Evolutionary conservation across 2,888 invertebrate genomes (phyloP).

Genomic region (Limenitis camilla): DNA sequence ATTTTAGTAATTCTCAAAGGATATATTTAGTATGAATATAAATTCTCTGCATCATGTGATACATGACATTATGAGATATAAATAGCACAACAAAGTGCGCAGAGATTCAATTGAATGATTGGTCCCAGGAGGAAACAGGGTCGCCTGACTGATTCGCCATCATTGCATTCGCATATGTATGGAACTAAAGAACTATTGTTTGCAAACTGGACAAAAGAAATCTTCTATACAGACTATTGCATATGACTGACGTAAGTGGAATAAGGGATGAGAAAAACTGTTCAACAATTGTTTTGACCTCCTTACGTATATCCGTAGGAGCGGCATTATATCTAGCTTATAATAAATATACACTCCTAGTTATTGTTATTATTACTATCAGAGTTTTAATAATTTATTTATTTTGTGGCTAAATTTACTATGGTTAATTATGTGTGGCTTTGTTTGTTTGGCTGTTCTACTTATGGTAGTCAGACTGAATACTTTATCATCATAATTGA

Average conservation of each 20-base stretch:
- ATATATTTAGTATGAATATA: slow-evolving; percentile 2
- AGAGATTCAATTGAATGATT: slow-evolving; percentile 48
- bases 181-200: slow-evolving; percentile 13
- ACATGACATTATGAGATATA: slow-evolving; percentile 11
- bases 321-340: too few species aligned
- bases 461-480: too few species aligned
- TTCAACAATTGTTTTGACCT: too few species aligned
- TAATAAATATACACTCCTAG: too few species aligned
- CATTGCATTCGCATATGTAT: slow-evolving; percentile 5
- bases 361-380: too few species aligned
- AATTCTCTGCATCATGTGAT: slow-evolving; percentile 6
- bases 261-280: background rate
- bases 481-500: too few species aligned
- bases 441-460: too few species aligned
- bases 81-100: slow-evolving; percentile 19
- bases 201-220: slow-evolving; percentile 11
- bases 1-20: background rate
- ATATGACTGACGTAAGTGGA: background rate
- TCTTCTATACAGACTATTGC: background rate
- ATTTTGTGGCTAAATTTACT: too few species aligned
- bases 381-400: too few species aligned
- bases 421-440: too few species aligned
- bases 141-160: slow-evolving; percentile 15
- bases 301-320: too few species aligned
- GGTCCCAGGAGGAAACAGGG: slow-evolving; percentile 23